These are phyloP conservation scores for Drosophila anomalata DNA, from an alignment of 2,888 invertebrate genomes.

Conservation along the genomic window DNA sequence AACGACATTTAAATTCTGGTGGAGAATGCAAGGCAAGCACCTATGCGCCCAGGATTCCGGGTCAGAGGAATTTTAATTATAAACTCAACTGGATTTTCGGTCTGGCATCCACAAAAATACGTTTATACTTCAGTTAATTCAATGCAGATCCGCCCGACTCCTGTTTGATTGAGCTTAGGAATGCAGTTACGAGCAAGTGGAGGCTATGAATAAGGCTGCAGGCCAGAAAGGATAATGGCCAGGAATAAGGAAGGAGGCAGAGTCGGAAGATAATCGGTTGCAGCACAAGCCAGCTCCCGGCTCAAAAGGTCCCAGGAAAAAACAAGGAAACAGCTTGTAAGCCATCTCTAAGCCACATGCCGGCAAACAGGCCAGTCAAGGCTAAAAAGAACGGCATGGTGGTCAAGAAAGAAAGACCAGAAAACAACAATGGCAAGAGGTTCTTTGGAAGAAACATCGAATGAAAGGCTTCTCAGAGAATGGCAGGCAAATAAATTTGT, in stretches of 20 bases:
- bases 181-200: conserved; percentile 12
- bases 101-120: conserved; percentile 16
- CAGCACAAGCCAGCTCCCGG: conserved; percentile 10
- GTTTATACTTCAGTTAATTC: conserved; percentile 23
- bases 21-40: conserved; percentile 14
- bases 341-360: conserved; percentile 40
- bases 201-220: conserved; percentile 19
- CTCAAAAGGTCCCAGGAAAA: conserved; percentile 16
- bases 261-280: conserved; percentile 38
- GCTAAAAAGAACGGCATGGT: conserved; percentile 1
- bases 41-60: conserved; percentile 7
- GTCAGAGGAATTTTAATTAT: conserved; percentile 35
- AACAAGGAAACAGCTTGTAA: conserved; percentile 39
- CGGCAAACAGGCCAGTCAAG: conserved; percentile 25
- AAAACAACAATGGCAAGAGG: conserved; percentile 20
- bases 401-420: background rate
- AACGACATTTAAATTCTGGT: conserved; percentile 38
- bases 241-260: background rate
- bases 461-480: background rate
- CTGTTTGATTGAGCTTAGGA: conserved; percentile 36
- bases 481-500: background rate
- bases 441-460: conserved; percentile 2
- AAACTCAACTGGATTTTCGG: conserved; percentile 9
- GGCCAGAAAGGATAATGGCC: conserved; percentile 24
- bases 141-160: conserved; percentile 15